Evolutionary conservation across 2,113 vertebrate genomes (phyloP).

Genomic region (Tachysurus fulvidraco): DNA sequence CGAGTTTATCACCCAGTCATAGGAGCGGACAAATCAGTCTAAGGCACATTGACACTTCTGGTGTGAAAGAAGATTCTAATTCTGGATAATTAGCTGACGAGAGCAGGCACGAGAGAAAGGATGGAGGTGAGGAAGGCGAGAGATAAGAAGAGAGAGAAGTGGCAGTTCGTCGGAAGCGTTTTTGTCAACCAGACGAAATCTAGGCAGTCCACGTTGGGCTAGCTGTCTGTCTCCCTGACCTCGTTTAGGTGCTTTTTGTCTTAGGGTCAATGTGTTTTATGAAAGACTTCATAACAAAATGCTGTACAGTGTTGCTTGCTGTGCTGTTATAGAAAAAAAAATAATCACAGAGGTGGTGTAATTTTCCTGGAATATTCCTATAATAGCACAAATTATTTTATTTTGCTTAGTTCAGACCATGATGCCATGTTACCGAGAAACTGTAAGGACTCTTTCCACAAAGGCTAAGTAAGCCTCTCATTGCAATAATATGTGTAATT

Average conservation of each 20-base stretch:
- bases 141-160: slow-evolving; percentile 66
- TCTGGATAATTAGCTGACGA: slow-evolving; percentile 81
- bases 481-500: neutral
- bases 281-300: neutral
- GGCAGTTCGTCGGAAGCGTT: slow-evolving; percentile 67
- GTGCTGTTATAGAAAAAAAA: neutral
- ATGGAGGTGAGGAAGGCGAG: slow-evolving; percentile 43
- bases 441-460: neutral
- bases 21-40: slow-evolving; percentile 74
- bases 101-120: slow-evolving; percentile 63
- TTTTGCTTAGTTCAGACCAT: neutral
- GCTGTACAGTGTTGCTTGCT: neutral
- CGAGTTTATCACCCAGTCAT: slow-evolving; percentile 78
- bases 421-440: neutral
- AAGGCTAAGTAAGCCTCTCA: neutral
- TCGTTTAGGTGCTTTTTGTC: slow-evolving; percentile 54
- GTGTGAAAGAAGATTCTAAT: slow-evolving; percentile 82
- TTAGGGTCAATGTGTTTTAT: slow-evolving; percentile 18
- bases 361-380: neutral
- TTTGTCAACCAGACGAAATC: slow-evolving; percentile 62
- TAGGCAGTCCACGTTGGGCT: slow-evolving; percentile 19
- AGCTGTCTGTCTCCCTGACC: slow-evolving; percentile 52
- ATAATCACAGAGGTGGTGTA: neutral
- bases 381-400: neutral
- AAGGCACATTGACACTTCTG: slow-evolving; percentile 77